Evolutionary conservation across 2,888 invertebrate species (phyloP), one percentile per base, ranked within the genome.

Genomic region (Drosophila borborema): DNA sequence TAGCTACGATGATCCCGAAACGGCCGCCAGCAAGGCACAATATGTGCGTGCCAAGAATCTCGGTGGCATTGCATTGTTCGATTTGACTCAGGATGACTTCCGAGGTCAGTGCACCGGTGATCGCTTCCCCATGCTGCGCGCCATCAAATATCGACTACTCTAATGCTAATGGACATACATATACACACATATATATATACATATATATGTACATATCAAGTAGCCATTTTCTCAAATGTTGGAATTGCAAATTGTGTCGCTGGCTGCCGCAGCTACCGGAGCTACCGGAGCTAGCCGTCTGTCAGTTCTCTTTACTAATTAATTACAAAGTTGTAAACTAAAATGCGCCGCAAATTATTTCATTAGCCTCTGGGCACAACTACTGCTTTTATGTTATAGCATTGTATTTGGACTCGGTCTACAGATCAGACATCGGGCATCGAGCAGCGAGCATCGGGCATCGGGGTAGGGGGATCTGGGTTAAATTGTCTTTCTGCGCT

Each of bases 1-100:
- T 5, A 95, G 96, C 72, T 97, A 96, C 91, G 97, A 97, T 82
- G 97, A 97, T 91, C 96, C 96, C 0, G 97, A 97, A 82, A 96
- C 96, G 0, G 97, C 96, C 53, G 96, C 96, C 43, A 95, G 96
- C 90, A 97, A 97, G 92, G 97, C 97, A 0, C 93, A 94, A 10
- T 97, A 96, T 90, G 96, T 94, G 53, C 94, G 96, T 82, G 95
- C 95, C 1, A 97, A 96, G 92, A 95, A 95, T 61, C 94, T 97
- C 1, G 97, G 97, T 12, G 97, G 97, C 46, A 94, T 97, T 23
- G 96, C 97, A 0, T 94, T 97, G 49, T 94, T 95, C 53, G 97
- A 97, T 81, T 92, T 97, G 28, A 96, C 96, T 0, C 92, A 96
- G 92, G 97, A 97, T 78, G 97, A 97, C 91, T 97, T 97, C 94